Evolutionary conservation across 2,888 invertebrate genomes (phyloP).

Genomic region (Parnassius mnemosyne): DNA sequence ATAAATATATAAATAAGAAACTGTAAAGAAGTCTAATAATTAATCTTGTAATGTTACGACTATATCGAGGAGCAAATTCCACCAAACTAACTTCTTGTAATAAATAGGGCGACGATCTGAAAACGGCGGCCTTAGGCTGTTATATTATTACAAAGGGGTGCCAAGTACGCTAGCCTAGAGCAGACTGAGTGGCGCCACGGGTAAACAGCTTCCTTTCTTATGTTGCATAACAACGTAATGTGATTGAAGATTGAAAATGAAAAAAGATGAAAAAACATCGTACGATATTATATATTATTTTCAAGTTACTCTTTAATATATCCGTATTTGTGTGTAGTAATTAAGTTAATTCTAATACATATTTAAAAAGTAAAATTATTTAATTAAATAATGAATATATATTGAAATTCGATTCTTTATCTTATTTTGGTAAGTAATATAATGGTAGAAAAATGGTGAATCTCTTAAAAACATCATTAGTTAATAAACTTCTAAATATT

Average conservation of each 20-base stretch:
- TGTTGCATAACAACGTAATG: constrained; percentile 7
- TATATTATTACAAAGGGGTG: constrained; percentile 15
- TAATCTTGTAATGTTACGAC: not conserved
- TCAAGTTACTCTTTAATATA: no score
- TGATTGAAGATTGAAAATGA: not conserved
- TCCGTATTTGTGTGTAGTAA: no score
- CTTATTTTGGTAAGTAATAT: no score
- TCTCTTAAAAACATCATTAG: no score
- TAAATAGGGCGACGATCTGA: constrained; percentile 8
- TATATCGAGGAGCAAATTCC: not conserved
- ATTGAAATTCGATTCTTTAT: no score
- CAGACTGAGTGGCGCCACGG: constrained; percentile 59
- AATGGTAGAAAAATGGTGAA: no score
- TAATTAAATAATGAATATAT: no score
- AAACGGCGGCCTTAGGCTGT: constrained; percentile 9
- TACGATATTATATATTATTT: no score
- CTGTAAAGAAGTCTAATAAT: not conserved
- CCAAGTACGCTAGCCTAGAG: constrained; percentile 15
- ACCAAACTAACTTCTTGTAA: not conserved
- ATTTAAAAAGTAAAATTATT: no score
- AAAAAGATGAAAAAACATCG: no score
- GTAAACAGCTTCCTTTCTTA: constrained; percentile 12
- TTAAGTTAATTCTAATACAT: no score
- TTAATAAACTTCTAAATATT: no score
- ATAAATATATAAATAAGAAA: not conserved